phyloP scores from a whole-genome alignment of 2,888 invertebrate genomes.

The Pseudanteris insignis region DNA sequence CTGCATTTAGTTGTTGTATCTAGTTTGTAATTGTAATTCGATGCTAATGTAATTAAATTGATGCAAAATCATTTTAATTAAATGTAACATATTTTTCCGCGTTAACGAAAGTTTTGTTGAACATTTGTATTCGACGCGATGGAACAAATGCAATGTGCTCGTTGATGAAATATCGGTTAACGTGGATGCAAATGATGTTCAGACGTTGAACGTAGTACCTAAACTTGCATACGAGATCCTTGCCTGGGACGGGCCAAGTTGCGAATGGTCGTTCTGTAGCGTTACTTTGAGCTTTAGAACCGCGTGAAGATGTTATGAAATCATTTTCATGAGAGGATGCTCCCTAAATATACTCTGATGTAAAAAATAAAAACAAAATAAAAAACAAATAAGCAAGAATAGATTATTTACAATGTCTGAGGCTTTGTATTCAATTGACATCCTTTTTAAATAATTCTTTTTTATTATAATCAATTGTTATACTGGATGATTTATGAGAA shows the following conservation, averaged over 20 bases:
- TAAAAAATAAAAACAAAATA: constrained; percentile 15
- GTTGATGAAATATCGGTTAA: constrained; percentile 6
- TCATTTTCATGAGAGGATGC: constrained; percentile 23
- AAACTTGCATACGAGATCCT: constrained; percentile 22
- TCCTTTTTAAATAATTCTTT: too few relatives aligned
- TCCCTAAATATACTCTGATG: constrained; percentile 28
- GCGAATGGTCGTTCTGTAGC: constrained; percentile 19
- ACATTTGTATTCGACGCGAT: neutral
- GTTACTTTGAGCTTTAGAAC: constrained; percentile 24
- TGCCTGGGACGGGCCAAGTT: constrained; percentile 10
- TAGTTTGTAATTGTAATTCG: too few relatives aligned
- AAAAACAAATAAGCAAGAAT: too few relatives aligned
- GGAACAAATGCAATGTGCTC: neutral
- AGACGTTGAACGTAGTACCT: constrained; percentile 21
- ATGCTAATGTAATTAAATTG: too few relatives aligned
- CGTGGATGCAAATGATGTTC: constrained; percentile 5
- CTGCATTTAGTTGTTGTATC: too few relatives aligned
- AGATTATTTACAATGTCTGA: too few relatives aligned
- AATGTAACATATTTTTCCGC: too few relatives aligned
- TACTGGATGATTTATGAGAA: too few relatives aligned
- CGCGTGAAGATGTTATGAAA: constrained; percentile 21
- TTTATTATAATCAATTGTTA: too few relatives aligned
- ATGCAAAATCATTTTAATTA: too few relatives aligned
- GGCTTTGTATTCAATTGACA: too few relatives aligned
- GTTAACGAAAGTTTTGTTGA: too few relatives aligned